phyloP scores from a whole-genome alignment of 1,140 invertebrate species.

The Heliconius hermathena region DNA sequence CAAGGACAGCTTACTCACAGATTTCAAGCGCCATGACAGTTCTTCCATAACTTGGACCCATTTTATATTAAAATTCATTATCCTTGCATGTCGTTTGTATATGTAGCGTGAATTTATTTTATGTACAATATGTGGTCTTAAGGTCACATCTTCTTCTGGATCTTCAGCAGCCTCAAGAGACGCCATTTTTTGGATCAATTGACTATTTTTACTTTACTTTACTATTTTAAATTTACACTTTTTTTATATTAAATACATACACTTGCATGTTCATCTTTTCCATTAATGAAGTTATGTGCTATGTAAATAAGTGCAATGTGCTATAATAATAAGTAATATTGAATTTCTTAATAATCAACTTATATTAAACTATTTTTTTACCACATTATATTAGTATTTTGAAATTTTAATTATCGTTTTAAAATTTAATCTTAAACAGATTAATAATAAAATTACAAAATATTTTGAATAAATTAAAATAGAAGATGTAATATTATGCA shows the following conservation, averaged over 20 bases:
- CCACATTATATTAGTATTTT: too few species aligned
- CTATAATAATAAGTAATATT: neutral
- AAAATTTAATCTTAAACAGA: too few species aligned
- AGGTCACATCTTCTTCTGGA: slow-evolving; percentile 44
- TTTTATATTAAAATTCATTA: slow-evolving; percentile 47
- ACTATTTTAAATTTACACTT: too few species aligned
- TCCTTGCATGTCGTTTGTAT: slow-evolving; percentile 34
- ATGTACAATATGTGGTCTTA: slow-evolving; percentile 21
- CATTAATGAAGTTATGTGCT: neutral
- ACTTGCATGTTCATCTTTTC: neutral
- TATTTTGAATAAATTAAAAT: too few species aligned
- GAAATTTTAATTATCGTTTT: too few species aligned
- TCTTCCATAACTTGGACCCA: slow-evolving; percentile 69
- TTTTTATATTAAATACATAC: neutral
- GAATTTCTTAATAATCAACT: neutral
- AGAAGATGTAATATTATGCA: neutral
- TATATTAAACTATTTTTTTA: too few species aligned
- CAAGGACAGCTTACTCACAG: slow-evolving; percentile 47
- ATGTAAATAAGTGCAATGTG: neutral
- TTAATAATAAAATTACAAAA: too few species aligned
- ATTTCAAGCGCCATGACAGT: slow-evolving; percentile 55
- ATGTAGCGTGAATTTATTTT: slow-evolving; percentile 26
- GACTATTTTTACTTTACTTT: too few species aligned
- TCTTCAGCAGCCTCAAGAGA: neutral
- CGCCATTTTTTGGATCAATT: neutral